Conservation (phyloP, 2,888 invertebrate genomes). For the Macrosoma leucophasiata region DNA sequence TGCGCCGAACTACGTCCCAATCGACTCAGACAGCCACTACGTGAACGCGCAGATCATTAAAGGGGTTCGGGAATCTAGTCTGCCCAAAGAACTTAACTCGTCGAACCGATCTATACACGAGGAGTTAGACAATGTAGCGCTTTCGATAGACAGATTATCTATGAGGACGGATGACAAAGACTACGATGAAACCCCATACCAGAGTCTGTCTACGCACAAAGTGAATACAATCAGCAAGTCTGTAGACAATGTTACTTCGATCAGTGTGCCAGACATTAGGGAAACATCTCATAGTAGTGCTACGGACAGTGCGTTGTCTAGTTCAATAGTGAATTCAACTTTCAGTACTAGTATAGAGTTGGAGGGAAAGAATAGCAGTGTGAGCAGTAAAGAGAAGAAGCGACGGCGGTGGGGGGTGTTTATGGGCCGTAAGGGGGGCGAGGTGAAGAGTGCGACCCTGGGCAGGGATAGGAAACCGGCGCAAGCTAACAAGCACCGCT, state of each 20-base stretch:
- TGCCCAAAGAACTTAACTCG: constrained; percentile 47
- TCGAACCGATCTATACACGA: constrained; percentile 42
- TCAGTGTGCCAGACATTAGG: constrained; percentile 42
- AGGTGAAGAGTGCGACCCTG: constrained; percentile 80
- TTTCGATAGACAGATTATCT: constrained; percentile 50
- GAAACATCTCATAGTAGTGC: constrained; percentile 34
- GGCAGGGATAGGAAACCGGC: constrained; percentile 79
- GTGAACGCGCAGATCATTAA: constrained; percentile 67
- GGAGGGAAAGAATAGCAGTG: constrained; percentile 36
- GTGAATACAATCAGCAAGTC: constrained; percentile 48
- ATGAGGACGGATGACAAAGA: constrained; percentile 47
- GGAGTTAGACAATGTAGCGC: constrained; percentile 37
- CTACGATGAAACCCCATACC: constrained; percentile 64
- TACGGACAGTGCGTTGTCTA: constrained; percentile 42
- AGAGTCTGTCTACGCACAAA: constrained; percentile 58
- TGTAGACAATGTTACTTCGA: constrained; percentile 59
- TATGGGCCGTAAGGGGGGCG: constrained; percentile 76
- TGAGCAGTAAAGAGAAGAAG: constrained; percentile 75
- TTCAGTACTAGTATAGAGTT: constrained; percentile 48
- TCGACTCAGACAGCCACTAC: constrained; percentile 54
- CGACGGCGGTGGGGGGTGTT: constrained; percentile 81
- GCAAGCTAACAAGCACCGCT: constrained; percentile 68
- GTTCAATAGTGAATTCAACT: constrained; percentile 45
- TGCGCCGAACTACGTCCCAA: constrained; percentile 35
- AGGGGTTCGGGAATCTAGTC: constrained; percentile 55